Evolutionary conservation across 2,797 vertebrate species (phyloP).

Genomic region (Threskiornis aethiopicus): DNA sequence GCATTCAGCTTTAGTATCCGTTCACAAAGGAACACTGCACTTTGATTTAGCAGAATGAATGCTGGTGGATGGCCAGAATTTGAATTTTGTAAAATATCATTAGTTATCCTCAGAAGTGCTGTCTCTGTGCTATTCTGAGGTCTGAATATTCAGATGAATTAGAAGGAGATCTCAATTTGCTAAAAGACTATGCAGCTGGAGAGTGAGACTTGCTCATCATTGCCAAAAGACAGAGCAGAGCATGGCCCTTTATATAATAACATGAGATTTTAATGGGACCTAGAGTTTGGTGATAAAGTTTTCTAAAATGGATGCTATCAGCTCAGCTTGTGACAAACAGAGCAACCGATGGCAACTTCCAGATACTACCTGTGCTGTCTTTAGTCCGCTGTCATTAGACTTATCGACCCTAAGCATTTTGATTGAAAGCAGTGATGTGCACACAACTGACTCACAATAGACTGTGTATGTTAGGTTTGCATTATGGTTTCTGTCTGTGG

Average conservation of each 20-base stretch:
- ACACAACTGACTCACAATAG: not conserved
- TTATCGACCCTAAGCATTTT: not conserved
- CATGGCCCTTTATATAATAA: not conserved
- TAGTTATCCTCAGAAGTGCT: slow-evolving; percentile 48
- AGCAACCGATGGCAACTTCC: not conserved
- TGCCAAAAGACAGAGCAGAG: not conserved
- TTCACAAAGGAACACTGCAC: slow-evolving; percentile 17
- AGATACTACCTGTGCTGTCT: not conserved
- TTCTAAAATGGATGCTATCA: not conserved
- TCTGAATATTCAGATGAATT: slow-evolving; percentile 40
- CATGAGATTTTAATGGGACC: not conserved
- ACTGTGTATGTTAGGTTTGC: not conserved
- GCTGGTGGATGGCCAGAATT: slow-evolving; percentile 34
- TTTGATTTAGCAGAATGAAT: slow-evolving; percentile 51
- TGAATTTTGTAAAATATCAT: slow-evolving; percentile 47
- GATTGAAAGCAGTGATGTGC: not conserved
- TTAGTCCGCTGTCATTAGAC: not conserved
- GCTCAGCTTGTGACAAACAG: not conserved
- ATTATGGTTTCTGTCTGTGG: not conserved
- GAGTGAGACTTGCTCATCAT: not conserved
- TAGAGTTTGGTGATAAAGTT: not conserved
- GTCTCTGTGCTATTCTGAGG: slow-evolving; percentile 23
- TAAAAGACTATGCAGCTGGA: slow-evolving; percentile 33
- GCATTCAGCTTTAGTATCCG: slow-evolving; percentile 13
- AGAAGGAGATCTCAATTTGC: slow-evolving; percentile 19